phyloP scores from a whole-genome alignment of 2,797 vertebrate genomes.

The Passerculus sandwichensis region DNA sequence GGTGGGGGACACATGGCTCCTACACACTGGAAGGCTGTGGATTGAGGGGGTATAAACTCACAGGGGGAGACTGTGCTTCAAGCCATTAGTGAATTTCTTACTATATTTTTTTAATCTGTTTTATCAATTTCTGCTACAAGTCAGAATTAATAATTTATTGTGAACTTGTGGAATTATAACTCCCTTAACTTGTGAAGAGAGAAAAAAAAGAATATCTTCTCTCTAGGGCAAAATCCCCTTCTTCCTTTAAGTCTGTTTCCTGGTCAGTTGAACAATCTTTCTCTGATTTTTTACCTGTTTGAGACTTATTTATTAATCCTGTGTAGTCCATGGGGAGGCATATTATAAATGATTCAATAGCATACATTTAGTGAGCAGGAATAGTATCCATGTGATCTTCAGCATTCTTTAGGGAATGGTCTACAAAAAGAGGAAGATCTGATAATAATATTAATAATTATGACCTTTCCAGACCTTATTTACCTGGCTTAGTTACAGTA shows the following conservation, averaged over 20 bases:
- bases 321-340: background rate
- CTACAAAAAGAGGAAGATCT: background rate
- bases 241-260: background rate
- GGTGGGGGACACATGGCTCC: background rate
- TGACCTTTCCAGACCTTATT: background rate
- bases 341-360: conserved; percentile 11
- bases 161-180: conserved; percentile 24
- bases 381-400: background rate
- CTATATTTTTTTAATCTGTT: background rate
- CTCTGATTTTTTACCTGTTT: conserved; percentile 2
- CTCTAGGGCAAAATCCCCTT: background rate
- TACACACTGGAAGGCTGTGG: background rate
- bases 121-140: conserved; percentile 28
- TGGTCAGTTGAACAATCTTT: background rate
- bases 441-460: background rate
- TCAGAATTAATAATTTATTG: conserved; percentile 22
- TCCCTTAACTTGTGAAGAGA: background rate
- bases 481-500: background rate
- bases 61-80: background rate
- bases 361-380: background rate
- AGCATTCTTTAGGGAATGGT: background rate
- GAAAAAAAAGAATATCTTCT: background rate
- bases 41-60: background rate
- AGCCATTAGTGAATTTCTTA: background rate
- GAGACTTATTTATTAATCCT: conserved; percentile 28